A percentile compares a stretch with the other conserved stretches of the same genome.
Conservation (phyloP, 1,140 invertebrate species). For the Drosophila setifemur region DNA sequence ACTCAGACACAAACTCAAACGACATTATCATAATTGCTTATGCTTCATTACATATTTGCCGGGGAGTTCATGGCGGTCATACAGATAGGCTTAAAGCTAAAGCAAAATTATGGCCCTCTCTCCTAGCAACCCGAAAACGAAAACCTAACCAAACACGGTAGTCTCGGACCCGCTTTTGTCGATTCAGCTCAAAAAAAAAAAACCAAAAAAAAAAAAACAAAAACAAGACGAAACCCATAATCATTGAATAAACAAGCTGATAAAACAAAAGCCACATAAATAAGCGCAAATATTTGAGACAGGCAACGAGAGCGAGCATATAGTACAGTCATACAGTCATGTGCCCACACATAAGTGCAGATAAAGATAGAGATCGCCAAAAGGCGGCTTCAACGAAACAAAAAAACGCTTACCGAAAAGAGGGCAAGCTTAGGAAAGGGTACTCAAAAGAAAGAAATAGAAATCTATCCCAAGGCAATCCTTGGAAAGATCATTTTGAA, state of each 20-base stretch:
- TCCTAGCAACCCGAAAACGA: constrained; percentile 16
- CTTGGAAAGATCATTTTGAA: no score
- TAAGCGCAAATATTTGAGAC: constrained; percentile 69
- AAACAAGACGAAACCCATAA: constrained; percentile 44
- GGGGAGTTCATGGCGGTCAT: constrained; percentile 23
- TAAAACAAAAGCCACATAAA: constrained; percentile 76
- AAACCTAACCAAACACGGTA: constrained; percentile 44
- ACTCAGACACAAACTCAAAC: constrained; percentile 57
- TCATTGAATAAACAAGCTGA: constrained; percentile 73
- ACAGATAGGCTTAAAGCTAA: constrained; percentile 45
- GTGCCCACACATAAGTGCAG: constrained; percentile 28
- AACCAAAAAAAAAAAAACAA: not conserved
- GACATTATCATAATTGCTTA: constrained; percentile 80
- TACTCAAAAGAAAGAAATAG: not conserved
- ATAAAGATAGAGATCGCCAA: constrained; percentile 67
- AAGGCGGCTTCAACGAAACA: constrained; percentile 9
- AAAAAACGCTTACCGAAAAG: constrained; percentile 1
- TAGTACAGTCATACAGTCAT: not conserved
- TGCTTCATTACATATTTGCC: constrained; percentile 79
- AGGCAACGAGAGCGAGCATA: constrained; percentile 15
- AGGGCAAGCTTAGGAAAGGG: constrained; percentile 9
- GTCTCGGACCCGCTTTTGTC: constrained; percentile 23
- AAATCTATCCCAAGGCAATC: constrained; percentile 5
- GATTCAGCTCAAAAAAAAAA: constrained; percentile 29
- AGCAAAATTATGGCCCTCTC: not conserved